Percentiles rank a stretch among this genome's conserved stretches.
Conservation (phyloP, 2,888 invertebrate species). For the Escarpia spicata region DNA sequence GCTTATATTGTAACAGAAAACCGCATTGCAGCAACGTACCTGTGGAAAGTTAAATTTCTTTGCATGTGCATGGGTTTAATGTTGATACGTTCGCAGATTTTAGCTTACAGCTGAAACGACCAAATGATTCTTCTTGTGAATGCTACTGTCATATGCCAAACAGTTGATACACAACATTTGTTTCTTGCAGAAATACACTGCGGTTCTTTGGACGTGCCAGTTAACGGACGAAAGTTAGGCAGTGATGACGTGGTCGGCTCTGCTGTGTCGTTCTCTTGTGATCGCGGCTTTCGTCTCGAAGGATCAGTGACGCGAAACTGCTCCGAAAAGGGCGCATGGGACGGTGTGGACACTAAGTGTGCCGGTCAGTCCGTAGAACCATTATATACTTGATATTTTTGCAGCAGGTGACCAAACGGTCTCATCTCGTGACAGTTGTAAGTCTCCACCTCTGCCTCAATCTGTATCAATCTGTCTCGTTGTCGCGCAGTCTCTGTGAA, state of each 20-base stretch:
- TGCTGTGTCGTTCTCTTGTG: background rate
- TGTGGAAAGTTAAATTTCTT: no score
- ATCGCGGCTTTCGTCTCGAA: background rate
- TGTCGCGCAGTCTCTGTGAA: no score
- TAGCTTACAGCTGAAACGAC: no score
- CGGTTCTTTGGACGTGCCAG: background rate
- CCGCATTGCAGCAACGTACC: no score
- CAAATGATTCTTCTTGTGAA: no score
- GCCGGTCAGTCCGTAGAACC: background rate
- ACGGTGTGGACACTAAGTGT: background rate
- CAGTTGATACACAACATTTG: no score
- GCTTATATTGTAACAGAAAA: no score
- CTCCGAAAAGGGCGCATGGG: background rate
- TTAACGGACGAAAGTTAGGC: background rate
- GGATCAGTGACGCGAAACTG: background rate
- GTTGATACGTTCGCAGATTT: no score
- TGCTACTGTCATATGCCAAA: no score
- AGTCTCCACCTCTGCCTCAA: no score
- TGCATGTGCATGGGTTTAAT: no score
- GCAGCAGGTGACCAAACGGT: background rate
- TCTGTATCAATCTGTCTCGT: no score
- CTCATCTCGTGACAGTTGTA: background rate
- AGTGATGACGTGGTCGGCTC: background rate
- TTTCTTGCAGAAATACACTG: background rate
- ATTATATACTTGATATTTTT: background rate